Base-by-base conservation (phyloP, 2,113 vertebrate species). In the Spheniscus mendiculus region DNA sequence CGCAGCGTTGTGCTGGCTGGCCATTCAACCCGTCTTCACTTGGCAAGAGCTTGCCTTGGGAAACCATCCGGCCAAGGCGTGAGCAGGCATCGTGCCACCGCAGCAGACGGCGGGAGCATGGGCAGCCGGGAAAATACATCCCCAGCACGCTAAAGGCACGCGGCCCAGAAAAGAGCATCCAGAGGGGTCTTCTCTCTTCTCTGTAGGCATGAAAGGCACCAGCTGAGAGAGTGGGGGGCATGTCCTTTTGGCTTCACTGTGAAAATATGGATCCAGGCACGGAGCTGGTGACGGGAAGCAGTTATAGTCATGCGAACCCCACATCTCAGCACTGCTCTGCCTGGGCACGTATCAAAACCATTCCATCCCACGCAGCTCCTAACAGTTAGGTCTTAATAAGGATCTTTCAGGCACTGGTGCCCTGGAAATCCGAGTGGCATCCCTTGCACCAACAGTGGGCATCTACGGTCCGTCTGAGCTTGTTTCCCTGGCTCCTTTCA, bases 221-320 rank as follows among this genome's bases (percentile, higher is more conserved):
- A 52, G 73, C 44, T 70, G 82, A 27, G 49, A 40, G 59, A 1
- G 23, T 2, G 2, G 22, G 42, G 61, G 32, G 6, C 18, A 32
- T 0, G 5, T 53, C 44, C 61, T 34, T 7, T 3, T 1, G 17
- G 61, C n/a, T 88, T 27, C 6, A 0, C n/a, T 5, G 38, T 7
- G 79, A 34, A 77, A 76, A 42, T 6, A 1, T 0, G 6, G 76
- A 76, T 72, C 26, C 26, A 3, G 44, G 47, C 23, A 1, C 0
- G n/a, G 83, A 49, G 81, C 63, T 53, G 83, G 55, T 4, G 61
- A 6, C 34, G 91, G 86, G 86, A 29, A 69, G 82, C 12, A 25
- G 15, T 20, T 26, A 1, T 3, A 44, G 73, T 0, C 38, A 2
- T 2, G 23, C 1, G 1, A 47, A 13, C 5, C 9, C 11, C n/a